Evolutionary conservation across 2,888 invertebrate species (phyloP), one percentile per base, ranked within the genome.

Genomic region (Bibio marci): DNA sequence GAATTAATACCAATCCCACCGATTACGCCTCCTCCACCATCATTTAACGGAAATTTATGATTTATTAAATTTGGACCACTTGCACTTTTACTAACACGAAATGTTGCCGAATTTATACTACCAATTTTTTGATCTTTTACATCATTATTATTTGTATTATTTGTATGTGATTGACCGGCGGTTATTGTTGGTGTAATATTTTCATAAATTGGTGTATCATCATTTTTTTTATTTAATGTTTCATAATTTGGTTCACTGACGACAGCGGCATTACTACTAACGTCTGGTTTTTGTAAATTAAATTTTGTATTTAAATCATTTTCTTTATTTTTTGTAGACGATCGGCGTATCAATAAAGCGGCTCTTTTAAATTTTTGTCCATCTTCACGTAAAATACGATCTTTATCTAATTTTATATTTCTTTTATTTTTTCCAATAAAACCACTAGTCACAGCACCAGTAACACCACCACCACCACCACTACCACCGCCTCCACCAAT

Each of bases 191-290:
- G 3, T 19, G 34, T n/a, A 47, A 38, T 48, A 51, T 44, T 49
- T 40, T 44, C 49, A 41, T 42, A 49, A 27, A 35, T 43, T 27
- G 37, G 47, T 25, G 37, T 43, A 32, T 42, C 42, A 44, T 45
- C 43, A 4, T 44, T 40, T 45, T 52, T 53, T 12, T 54, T 52
- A 45, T 59, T 61, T 0, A 62, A 45, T 4, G 62, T 62, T 49
- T 62, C 62, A 40, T 61, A 61, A 45, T 56, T 58, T 12, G 59
- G 61, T 43, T 62, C 62, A 52, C 54, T n/a, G 15, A 36, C 14
- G 26, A 17, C 15, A 13, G 35, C 25, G 22, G 35, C 15, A 15
- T 22, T 25, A 25, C 35, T 26, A n/a, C n/a, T n/a, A n/a, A n/a
- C n/a, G n/a, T 35, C 35, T 4, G 22, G 22, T 13, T 25, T n/a